These are phyloP conservation scores for Neocloeon triangulifer DNA, from an alignment of 1,140 invertebrate species.

Conservation along the genomic window DNA sequence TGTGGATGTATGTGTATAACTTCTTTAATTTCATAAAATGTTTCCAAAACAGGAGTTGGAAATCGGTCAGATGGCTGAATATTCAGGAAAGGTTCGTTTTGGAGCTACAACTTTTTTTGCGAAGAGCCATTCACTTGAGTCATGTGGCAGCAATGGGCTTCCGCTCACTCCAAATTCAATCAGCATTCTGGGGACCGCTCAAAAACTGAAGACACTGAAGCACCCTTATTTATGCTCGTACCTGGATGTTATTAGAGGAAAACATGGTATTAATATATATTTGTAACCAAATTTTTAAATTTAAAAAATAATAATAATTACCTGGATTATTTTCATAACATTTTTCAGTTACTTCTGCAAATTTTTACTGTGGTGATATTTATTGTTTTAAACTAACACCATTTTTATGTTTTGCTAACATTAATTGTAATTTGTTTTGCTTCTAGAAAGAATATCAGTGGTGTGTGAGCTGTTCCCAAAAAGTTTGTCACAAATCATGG, in stretches of 20 bases:
- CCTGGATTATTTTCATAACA: no score
- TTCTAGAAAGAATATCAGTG: constrained; percentile 68
- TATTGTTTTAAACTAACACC: not conserved
- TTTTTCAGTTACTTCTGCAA: no score
- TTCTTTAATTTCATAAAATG: no score
- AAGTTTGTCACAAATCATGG: constrained; percentile 19
- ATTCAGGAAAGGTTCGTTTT: constrained; percentile 23
- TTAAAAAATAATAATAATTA: no score
- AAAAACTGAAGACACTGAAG: constrained; percentile 52
- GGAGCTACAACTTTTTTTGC: constrained; percentile 80
- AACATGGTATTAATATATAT: constrained; percentile 62
- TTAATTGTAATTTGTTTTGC: constrained; percentile 11
- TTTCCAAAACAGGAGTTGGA: no score
- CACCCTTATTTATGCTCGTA: constrained; percentile 71
- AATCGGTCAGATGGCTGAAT: no score
- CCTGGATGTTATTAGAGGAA: constrained; percentile 74
- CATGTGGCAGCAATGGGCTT: constrained; percentile 85
- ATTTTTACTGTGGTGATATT: no score
- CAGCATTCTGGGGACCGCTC: constrained; percentile 72
- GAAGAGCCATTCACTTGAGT: constrained; percentile 67
- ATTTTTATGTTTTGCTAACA: constrained; percentile 8
- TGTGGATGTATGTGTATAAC: no score
- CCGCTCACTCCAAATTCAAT: constrained; percentile 92
- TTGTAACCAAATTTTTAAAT: no score
- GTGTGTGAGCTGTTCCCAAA: constrained; percentile 68